phyloP scores from a whole-genome alignment of 2,797 vertebrate species.

The Morelia viridis region DNA sequence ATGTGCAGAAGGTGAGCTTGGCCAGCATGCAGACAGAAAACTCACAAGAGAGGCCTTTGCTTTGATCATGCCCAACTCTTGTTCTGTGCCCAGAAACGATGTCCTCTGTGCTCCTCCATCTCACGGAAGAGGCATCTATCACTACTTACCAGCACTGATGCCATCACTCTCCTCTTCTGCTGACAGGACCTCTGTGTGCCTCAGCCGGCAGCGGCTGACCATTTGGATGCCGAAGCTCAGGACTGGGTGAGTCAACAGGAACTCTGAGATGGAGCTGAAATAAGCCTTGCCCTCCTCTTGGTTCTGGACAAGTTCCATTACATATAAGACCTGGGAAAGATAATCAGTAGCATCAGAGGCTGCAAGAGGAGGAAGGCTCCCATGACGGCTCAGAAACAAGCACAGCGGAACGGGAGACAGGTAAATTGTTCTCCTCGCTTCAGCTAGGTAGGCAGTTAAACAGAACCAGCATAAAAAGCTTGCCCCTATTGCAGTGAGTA shows the following conservation, averaged over 20 bases:
- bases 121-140: not conserved
- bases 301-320: slow-evolving; percentile 96
- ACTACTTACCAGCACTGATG: slow-evolving; percentile 81
- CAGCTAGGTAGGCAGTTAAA: not conserved
- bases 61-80: not conserved
- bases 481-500: not conserved
- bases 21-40: not conserved
- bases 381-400: not conserved
- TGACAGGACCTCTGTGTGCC: slow-evolving; percentile 91
- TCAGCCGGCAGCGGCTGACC: slow-evolving; percentile 83
- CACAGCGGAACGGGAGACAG: no score
- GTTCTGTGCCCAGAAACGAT: not conserved
- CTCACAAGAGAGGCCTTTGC: not conserved
- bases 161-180: slow-evolving; percentile 92
- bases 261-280: slow-evolving; percentile 97
- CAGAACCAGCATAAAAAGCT: not conserved
- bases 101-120: no score
- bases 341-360: not conserved
- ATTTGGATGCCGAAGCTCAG: slow-evolving; percentile 95
- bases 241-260: slow-evolving; percentile 94
- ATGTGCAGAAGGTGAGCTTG: not conserved
- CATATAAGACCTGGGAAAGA: slow-evolving; percentile 88
- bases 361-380: not conserved
- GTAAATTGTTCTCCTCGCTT: no score
- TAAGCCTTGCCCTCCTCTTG: slow-evolving; percentile 90